These are phyloP conservation scores for Furcula furcula DNA, from an alignment of 2,888 invertebrate species.

Conservation along the genomic window DNA sequence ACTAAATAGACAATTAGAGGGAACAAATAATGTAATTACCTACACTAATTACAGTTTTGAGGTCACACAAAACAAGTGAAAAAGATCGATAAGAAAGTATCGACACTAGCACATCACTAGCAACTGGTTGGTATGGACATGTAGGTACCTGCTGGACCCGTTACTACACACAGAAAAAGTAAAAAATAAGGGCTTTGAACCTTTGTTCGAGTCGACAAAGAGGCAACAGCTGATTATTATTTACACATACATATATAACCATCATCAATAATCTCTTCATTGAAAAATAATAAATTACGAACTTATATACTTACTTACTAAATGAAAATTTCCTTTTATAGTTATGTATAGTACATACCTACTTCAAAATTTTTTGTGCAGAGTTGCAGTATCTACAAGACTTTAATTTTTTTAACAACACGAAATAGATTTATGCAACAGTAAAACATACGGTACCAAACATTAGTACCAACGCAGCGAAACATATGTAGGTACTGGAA, in stretches of 20 bases:
- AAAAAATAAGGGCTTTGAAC: slow-evolving; percentile 12
- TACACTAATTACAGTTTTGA: not conserved
- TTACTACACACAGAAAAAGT: slow-evolving; percentile 17
- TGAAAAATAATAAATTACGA: no score
- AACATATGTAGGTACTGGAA: slow-evolving; percentile 58
- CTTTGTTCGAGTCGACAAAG: slow-evolving; percentile 12
- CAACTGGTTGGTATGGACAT: slow-evolving; percentile 15
- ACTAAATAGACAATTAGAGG: not conserved
- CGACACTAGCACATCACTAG: slow-evolving; percentile 28
- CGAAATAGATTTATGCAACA: no score
- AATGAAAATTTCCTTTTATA: no score
- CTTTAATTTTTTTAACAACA: no score
- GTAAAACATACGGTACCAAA: no score
- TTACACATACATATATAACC: no score
- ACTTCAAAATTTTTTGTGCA: no score
- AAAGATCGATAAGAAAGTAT: slow-evolving; percentile 16
- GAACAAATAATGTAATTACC: slow-evolving; percentile 10
- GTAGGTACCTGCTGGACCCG: slow-evolving; percentile 21
- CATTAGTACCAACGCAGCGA: slow-evolving; percentile 37
- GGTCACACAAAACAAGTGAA: slow-evolving; percentile 1
- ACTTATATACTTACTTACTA: no score
- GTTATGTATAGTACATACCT: no score
- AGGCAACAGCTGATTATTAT: slow-evolving; percentile 27
- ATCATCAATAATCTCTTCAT: no score
- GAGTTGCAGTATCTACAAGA: no score